A percentile compares a stretch with the other conserved stretches of the same genome.
These are phyloP conservation scores for Petrocephalus zakoni DNA, from an alignment of 2,113 vertebrate species.

Conservation along the genomic window DNA sequence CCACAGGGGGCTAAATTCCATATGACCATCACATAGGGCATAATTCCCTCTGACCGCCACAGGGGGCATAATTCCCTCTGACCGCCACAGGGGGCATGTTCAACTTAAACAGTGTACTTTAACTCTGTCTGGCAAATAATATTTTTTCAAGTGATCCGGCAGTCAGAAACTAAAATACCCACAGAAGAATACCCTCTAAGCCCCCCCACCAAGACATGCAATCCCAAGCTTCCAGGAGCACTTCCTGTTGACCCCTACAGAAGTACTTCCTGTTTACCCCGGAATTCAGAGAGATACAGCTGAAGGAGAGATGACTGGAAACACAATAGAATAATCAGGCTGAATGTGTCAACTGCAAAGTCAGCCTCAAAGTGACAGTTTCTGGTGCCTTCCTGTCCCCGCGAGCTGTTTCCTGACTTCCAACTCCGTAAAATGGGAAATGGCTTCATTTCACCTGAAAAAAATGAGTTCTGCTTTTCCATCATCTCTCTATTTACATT, in stretches of 20 bases:
- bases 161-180: background rate
- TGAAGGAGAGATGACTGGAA: background rate
- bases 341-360: background rate
- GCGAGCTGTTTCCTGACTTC: background rate
- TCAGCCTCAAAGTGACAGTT: background rate
- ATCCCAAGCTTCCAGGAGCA: background rate
- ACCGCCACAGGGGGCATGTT: background rate
- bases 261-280: background rate
- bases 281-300: background rate
- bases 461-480: background rate
- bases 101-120: background rate
- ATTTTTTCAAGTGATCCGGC: background rate
- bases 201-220: background rate
- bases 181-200: background rate
- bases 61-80: background rate
- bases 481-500: background rate
- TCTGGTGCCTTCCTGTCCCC: background rate
- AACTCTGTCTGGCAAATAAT: background rate
- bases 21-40: background rate
- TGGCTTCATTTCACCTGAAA: background rate
- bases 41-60: background rate
- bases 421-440: background rate
- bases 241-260: background rate
- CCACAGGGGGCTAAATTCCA: background rate
- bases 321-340: background rate